These are phyloP conservation scores for Heterotis niloticus DNA, from an alignment of 2,113 vertebrate species.

Conservation along the genomic window DNA sequence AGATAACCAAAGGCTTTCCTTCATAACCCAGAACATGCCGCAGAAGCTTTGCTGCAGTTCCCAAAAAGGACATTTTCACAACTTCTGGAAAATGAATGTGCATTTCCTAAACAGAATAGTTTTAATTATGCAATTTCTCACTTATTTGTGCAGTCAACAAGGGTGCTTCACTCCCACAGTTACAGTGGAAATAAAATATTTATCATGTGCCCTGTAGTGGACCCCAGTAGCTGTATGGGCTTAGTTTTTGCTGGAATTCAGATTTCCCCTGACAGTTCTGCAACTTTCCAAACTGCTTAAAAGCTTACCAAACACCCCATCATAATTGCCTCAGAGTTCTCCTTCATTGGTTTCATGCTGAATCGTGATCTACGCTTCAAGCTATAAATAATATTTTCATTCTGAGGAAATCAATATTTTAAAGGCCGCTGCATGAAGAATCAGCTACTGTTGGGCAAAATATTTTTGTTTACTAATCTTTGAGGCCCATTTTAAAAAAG, in stretches of 20 bases:
- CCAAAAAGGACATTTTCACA: neutral
- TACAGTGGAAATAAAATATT: constrained; percentile 7
- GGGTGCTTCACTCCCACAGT: neutral
- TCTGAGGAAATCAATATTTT: constrained; percentile 8
- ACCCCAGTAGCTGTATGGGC: neutral
- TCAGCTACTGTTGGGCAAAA: neutral
- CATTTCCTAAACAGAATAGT: neutral
- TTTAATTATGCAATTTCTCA: neutral
- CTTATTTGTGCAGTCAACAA: neutral
- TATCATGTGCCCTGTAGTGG: neutral
- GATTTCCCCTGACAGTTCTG: neutral
- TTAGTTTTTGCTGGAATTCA: constrained; percentile 14
- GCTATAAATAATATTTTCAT: constrained; percentile 10
- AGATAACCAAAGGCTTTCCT: too few species aligned
- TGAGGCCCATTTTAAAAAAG: neutral
- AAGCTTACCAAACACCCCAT: neutral
- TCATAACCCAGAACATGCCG: too few species aligned
- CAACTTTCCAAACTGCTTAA: neutral
- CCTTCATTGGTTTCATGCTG: neutral
- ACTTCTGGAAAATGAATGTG: neutral
- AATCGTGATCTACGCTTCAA: neutral
- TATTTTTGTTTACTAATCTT: neutral
- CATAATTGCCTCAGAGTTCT: constrained; percentile 1
- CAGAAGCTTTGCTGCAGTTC: neutral
- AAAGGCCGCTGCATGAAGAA: constrained; percentile 1